Evolutionary conservation across 1,140 invertebrate species (phyloP), one percentile per base, ranked within the genome.

Genomic region (Pseudomyrmex sp.): DNA sequence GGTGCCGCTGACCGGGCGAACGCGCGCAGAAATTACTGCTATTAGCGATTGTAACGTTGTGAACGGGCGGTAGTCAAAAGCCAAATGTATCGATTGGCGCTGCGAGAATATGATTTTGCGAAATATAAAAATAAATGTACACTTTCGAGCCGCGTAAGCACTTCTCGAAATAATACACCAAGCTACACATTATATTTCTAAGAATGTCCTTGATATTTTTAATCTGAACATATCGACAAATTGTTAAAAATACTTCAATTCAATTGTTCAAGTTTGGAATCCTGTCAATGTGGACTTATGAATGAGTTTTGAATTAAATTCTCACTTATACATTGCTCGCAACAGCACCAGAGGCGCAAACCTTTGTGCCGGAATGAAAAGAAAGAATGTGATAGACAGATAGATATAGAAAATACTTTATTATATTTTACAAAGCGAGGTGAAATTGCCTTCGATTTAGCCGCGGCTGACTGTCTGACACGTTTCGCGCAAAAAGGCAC

Each of bases 31-130:
- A 88, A 88, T 88, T 85, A 88, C 87, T 88, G 87, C 87, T 88
- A 88, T 88, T 88, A 88, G 77, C 86, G 87, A 88, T 85, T 88
- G 87, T 88, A 88, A 88, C 87, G 65, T 88, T 82, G 86, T 70
- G 7, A 88, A 65, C 86, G 48, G 62, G 61, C 83, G 65, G 83
- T 73, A 69, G 76, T 74, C 73, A 88, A 87, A 76, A 62, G 70
- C 85, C 85, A 75, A 88, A 88, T 76, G 35, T 65, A 87, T 88
- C 87, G 87, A 87, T 82, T 61, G 65, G 56, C 18, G 73, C 23
- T 46, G 13, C 23, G 59, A 77, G 75, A 56, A 88, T 77, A 85
- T 70, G 72, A 76, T 85, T 84, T 73, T 68, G 75, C 72, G 44
- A 85, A 72, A 88, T 84, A 80, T 87, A 84, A 88, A 88, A 88